Conservation (phyloP, 2,888 invertebrate genomes). For the Hesperia comma region DNA sequence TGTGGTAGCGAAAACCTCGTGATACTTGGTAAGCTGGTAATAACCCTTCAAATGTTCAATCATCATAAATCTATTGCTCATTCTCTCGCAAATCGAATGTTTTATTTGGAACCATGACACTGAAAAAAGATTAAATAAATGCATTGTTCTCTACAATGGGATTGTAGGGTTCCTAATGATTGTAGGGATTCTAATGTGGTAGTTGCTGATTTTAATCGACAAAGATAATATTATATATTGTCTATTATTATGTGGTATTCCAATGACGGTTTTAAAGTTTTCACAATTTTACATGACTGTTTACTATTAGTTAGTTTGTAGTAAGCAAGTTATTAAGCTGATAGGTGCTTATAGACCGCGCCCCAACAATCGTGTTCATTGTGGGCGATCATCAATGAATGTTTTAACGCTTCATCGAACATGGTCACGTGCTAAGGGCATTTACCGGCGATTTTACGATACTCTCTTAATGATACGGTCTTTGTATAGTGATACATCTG, state of each 20-base stretch:
- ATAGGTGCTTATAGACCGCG: not conserved
- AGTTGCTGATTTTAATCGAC: too few species aligned
- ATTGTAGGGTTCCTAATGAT: too few species aligned
- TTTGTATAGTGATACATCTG: not conserved
- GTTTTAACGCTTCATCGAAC: constrained; percentile 25
- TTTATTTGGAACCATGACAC: too few species aligned
- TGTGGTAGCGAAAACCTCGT: constrained; percentile 17
- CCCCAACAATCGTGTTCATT: not conserved
- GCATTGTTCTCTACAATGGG: too few species aligned
- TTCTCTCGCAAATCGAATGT: not conserved
- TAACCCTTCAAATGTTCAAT: constrained; percentile 7
- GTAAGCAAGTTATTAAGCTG: constrained; percentile 1
- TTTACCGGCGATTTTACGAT: constrained; percentile 8
- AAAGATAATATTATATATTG: too few species aligned
- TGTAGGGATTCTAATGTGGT: too few species aligned
- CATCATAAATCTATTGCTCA: constrained; percentile 6
- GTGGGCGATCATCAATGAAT: constrained; percentile 19
- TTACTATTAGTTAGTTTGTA: not conserved
- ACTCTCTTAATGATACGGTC: not conserved
- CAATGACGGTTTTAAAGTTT: too few species aligned
- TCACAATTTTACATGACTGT: too few species aligned
- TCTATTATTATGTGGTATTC: too few species aligned
- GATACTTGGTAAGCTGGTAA: not conserved
- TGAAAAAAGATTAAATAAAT: too few species aligned
- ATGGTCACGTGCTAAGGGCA: constrained; percentile 23